These are phyloP conservation scores for Phrynosoma blainvillii DNA, from an alignment of 2,113 vertebrate genomes.

Conservation along the genomic window DNA sequence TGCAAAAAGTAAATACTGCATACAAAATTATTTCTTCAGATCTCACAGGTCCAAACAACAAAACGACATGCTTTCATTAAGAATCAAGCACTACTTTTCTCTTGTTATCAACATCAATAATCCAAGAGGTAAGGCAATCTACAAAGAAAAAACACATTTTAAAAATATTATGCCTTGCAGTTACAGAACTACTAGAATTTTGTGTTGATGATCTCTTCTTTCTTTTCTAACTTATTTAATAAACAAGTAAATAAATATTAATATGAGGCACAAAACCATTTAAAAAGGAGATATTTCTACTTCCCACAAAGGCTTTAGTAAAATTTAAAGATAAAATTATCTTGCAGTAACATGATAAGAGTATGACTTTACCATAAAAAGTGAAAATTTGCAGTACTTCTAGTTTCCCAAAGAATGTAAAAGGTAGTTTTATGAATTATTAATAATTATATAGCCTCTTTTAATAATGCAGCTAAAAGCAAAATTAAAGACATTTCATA, in stretches of 20 bases:
- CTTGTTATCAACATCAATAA: constrained; percentile 58
- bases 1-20: constrained; percentile 37
- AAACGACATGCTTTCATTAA: constrained; percentile 51
- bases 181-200: constrained; percentile 77
- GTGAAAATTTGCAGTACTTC: constrained; percentile 55
- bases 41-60: constrained; percentile 8
- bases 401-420: constrained; percentile 61
- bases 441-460: constrained; percentile 66
- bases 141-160: constrained; percentile 68
- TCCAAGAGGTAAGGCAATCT: constrained; percentile 67
- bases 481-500: constrained; percentile 68
- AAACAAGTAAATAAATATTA: constrained; percentile 63
- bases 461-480: constrained; percentile 54
- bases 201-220: constrained; percentile 64
- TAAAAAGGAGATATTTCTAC: neutral
- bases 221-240: constrained; percentile 61
- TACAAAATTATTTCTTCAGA: constrained; percentile 54
- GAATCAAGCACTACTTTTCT: constrained; percentile 50
- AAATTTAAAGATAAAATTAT: constrained; percentile 60
- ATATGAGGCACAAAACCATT: constrained; percentile 51
- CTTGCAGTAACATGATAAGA: constrained; percentile 48
- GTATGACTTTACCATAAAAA: constrained; percentile 59
- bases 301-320: constrained; percentile 49
- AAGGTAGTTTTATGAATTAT: constrained; percentile 65
- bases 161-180: constrained; percentile 74